Evolutionary conservation across 2,888 invertebrate genomes (phyloP), one percentile per base, ranked within the genome.

Genomic region (Ceraclea dissimilis): DNA sequence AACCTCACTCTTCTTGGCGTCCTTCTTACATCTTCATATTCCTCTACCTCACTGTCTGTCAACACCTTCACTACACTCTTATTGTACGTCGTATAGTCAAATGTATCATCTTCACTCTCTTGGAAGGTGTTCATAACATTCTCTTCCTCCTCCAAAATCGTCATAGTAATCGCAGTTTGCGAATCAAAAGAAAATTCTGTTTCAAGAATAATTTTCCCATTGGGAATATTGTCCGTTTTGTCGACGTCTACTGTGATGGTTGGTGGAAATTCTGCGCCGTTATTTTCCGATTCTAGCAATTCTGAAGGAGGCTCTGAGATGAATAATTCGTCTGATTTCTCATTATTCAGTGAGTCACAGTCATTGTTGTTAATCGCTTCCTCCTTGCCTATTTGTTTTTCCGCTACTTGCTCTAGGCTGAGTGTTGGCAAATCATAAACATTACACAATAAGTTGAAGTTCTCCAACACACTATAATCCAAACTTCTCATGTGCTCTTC

Each of bases 111-210:
- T 59, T 66, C 68, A 47, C 66, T 76, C 61, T 75, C 74, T 58
- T 69, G 71, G n/a, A 64, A 64, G 22, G 34, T 19, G 10, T 33
- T 59, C 63, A 6, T 64, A 58, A 43, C 60, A 63, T 18, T 63
- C 51, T 51, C 61, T 52, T 79, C 81, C 66, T 86, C 85, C 69
- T 91, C 90, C 19, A 90, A 74, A 54, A 91, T 88, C 33, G 90
- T 86, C 89, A 90, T 90, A 0, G 88, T 90, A 33, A 91, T 84
- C 0, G 86, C 86, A 0, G 88, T 88, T 59, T 89, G 87, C 13
- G 88, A 84, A 66, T 87, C 84, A 62, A 91, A 84, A 66, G 89
- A 84, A 21, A 90, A 88, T 74, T 90, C 90, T 1, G 90, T 90
- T 72, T 90, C 90, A 64, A 90, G 79, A 49, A 90, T 87, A 0